Base-by-base conservation (phyloP, 2,888 invertebrate species). In the Catonia carolina region DNA sequence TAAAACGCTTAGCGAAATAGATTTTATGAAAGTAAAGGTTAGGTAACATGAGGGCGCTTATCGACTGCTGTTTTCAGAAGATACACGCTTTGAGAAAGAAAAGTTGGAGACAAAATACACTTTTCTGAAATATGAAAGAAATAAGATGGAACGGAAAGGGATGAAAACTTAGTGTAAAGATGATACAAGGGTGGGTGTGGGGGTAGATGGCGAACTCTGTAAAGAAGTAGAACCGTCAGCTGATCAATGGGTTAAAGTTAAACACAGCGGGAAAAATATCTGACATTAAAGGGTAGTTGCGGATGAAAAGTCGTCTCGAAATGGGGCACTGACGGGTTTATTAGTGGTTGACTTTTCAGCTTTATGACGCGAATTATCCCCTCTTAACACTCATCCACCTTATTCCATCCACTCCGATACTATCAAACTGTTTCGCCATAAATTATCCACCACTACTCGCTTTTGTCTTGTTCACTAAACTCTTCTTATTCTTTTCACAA, bases 241-340 rank as follows among this genome's bases (percentile, higher is more conserved):
- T 45, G 45, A 45, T 45, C 45, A 45, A 45, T 45, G 45, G 45
- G 45, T 45, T 45, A 45, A 45, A 45, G 23, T 45, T 45, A 45
- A 45, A 45, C 45, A 45, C 45, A n/a, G 45, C 27, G 22, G 45
- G 45, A 45, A 45, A 45, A 45, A 45, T 45, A 45, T 45, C 45
- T 45, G 45, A 5, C 27, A 23, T 17, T 14, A 2, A 4, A 27
- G 45, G 45, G 18, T 22, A 14, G 45, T 45, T 45, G 45, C 22
- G 45, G 45, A 14, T 45, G 45, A 45, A 45, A 45, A 45, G 45
- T 45, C 22, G 45, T 45, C 45, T n/a, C 18, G 45, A 23, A 45
- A 23, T 45, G 23, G 45, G 45, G 45, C 45, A 27, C 27, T 45
- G 45, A 45, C 45, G 45, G 45, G 45, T 45, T 45, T 45, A 45